These are phyloP conservation scores for Formica exsecta DNA, from an alignment of 1,140 invertebrate species.

Conservation along the genomic window DNA sequence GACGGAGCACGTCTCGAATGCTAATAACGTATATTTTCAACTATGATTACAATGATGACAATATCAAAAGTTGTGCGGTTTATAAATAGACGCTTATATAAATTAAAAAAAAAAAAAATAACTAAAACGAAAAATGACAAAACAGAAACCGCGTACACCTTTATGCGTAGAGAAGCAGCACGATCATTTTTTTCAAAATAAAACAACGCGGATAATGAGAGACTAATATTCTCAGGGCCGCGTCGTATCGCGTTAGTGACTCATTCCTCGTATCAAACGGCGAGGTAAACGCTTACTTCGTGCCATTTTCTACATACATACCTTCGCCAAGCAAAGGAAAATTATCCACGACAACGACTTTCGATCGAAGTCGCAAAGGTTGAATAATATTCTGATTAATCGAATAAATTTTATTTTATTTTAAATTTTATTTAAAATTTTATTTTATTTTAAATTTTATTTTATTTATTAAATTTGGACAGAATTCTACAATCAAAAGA, in stretches of 20 bases:
- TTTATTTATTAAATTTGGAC: too few relatives aligned
- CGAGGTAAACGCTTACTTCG: slow-evolving; percentile 45
- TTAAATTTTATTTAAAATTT: too few relatives aligned
- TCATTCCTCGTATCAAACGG: slow-evolving; percentile 52
- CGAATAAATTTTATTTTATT: background rate
- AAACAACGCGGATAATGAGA: slow-evolving; percentile 45
- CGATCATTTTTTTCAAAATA: slow-evolving; percentile 13
- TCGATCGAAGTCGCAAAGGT: background rate
- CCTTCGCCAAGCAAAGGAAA: slow-evolving; percentile 23
- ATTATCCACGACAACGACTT: background rate
- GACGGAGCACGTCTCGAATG: background rate
- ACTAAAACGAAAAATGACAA: background rate
- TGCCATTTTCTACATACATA: slow-evolving; percentile 25
- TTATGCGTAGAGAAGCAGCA: background rate
- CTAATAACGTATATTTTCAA: background rate
- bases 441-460: too few relatives aligned
- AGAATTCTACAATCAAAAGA: background rate
- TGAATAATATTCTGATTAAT: background rate
- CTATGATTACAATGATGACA: background rate
- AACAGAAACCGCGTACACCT: background rate
- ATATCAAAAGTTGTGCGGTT: background rate
- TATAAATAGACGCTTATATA: background rate
- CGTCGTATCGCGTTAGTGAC: slow-evolving; percentile 44
- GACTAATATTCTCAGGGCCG: slow-evolving; percentile 60
- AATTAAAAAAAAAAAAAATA: background rate